Base-by-base conservation (phyloP, 92 coral and sea anemone species). In the Nematostella vectensis region DNA sequence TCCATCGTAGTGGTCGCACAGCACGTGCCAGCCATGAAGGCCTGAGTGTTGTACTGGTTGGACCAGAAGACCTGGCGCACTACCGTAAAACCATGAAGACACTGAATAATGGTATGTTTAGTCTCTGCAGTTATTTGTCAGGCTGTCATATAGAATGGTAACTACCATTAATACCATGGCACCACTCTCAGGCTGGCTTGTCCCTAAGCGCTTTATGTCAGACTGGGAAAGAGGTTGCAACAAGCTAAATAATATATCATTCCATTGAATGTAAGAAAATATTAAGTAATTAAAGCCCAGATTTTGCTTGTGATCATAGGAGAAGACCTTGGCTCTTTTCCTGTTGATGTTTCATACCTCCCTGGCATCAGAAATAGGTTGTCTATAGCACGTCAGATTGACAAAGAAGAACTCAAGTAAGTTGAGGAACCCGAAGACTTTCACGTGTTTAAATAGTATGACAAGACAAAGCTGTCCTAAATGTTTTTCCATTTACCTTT, bases 1-100 rank as follows among this genome's bases (percentile, higher is more conserved):
- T 91, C n/a, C 98, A 91, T 36, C 69, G 98, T 6, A 91, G 96
- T 55, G 98, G 98, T 0, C 84, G 98, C 9, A 91, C 98, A 38
- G 96, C 98, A 3, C 79, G 98, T 48, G 89, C 83, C 0, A 53
- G 67, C 18, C 71, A 77, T 47, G 93, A 91, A 61, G 98, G 98
- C 3, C 68, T 91, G 39, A 91, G 98, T 59, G 87, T 91, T 47
- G 75, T 91, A 4, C 66, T 91, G 0, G 78, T 91, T 38, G 80
- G 93, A 16, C 98, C 96, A 11, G 93, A 82, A 25, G 98, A 91
- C 49, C 58, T 87, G 40, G 69, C 77, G 3, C 72, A 88, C 27
- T 91, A 91, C 74, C 83, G 62, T 50, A 87, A 78, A 62, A 86
- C 81, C 28, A 87, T 83, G 85, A 91, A 82, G 70, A 62, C 72